Conservation (phyloP, 2,797 vertebrate species). For the Hirundo rustica region DNA sequence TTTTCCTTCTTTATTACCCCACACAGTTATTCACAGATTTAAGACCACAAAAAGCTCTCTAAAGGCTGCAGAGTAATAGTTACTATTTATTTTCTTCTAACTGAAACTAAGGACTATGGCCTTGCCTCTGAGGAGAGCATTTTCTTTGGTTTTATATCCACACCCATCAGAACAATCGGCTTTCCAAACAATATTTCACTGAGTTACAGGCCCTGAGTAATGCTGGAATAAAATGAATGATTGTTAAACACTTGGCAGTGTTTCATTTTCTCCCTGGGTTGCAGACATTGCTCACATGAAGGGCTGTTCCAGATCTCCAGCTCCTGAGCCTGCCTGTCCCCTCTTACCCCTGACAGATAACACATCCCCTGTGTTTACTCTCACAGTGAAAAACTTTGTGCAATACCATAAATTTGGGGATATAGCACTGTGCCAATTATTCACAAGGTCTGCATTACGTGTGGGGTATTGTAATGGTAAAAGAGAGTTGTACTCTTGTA, state of each 20-base stretch:
- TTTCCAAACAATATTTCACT: neutral
- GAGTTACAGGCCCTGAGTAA: neutral
- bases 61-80: slow-evolving; percentile 4
- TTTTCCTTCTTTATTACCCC: neutral
- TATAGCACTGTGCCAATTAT: neutral
- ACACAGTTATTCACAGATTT: neutral
- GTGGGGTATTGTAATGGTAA: neutral
- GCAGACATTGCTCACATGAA: neutral
- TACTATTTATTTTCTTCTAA: neutral
- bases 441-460: neutral
- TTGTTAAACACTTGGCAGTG: neutral
- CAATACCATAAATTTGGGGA: neutral
- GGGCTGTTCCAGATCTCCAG: neutral
- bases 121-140: slow-evolving; percentile 11
- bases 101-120: neutral
- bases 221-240: neutral
- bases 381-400: neutral
- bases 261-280: neutral
- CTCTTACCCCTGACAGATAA: neutral
- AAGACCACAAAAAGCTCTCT: neutral
- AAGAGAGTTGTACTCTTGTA: neutral
- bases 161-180: neutral
- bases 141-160: slow-evolving; percentile 41
- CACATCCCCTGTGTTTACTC: slow-evolving; percentile 15
- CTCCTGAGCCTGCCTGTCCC: neutral